Evolutionary conservation across 2,797 vertebrate species (phyloP).

Genomic region (Helarctos malayanus): DNA sequence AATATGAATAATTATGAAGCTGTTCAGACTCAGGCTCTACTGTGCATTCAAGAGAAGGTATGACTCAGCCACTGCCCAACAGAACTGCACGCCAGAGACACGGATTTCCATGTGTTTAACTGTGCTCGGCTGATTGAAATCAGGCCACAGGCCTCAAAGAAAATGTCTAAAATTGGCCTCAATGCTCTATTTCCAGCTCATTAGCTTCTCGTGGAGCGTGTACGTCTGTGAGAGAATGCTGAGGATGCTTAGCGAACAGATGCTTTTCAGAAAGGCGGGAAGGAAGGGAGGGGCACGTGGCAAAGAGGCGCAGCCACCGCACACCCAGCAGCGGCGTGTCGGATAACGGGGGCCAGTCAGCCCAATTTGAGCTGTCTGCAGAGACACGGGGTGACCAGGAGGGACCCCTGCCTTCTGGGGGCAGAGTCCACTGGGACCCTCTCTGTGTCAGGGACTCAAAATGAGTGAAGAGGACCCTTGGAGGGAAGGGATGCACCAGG

Average conservation of each 20-base stretch:
- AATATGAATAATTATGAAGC: not conserved
- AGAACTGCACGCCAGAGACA: not conserved
- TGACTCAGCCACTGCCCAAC: not conserved
- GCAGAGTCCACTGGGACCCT: fast-evolving
- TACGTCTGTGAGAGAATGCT: not conserved
- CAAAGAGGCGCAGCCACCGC: not conserved
- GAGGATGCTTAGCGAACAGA: not conserved
- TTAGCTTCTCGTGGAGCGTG: not conserved
- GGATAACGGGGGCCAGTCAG: not conserved
- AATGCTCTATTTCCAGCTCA: not conserved
- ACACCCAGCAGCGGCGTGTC: not conserved
- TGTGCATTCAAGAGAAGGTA: fast-evolving
- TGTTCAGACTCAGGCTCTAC: not conserved
- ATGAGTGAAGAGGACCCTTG: not conserved
- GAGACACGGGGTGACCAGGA: no score
- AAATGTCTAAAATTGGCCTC: constrained; percentile 31
- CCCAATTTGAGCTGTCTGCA: not conserved
- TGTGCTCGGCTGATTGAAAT: not conserved
- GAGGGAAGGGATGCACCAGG: not conserved
- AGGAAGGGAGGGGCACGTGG: not conserved
- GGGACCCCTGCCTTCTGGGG: not conserved
- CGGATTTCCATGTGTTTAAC: not conserved
- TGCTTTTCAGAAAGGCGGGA: not conserved
- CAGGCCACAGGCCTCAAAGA: not conserved
- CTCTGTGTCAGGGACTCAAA: not conserved